Base-by-base conservation (phyloP, 2,797 vertebrate species). In the Pachyuromys duprasi region DNA sequence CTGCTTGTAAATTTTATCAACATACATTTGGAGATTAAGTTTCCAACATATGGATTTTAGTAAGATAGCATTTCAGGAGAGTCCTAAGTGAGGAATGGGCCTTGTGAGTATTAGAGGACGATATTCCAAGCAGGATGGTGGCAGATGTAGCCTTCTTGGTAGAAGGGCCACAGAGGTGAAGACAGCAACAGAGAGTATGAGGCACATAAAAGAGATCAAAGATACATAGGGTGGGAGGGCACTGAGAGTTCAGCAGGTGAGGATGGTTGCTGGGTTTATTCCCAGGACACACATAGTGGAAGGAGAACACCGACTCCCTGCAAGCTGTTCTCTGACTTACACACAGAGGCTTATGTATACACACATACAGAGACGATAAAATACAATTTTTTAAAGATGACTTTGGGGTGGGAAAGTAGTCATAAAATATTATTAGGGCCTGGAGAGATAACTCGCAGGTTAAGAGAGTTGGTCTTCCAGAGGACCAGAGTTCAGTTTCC, bases 1-100 rank as follows among this genome's bases (percentile, higher is more conserved):
- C 69, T 13, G 17, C n/a, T 72, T 75, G 5, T 15, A 39, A n/a
- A 65, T 63, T 17, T 24, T 33, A 92, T 84, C 57, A 63, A 20
- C 20, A 8, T 87, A 36, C 79, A 62, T 70, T 70, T 87, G 14
- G 31, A 26, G 53, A 24, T 78, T 28, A 87, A 36, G 14, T 60
- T 93, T 88, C 26, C 55, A 72, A 36, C 36, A 31, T n/a, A n/a
- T n/a, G n/a, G n/a, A n/a, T n/a, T 93, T 75, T 87, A 57, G 53
- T 39, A 49, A 91, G 65, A 82, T 57, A 80, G 39, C 49, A 79
- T 79, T 69, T 92, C 45, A 79, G 80, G 81, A 82, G 74, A 84
- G 15, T 57, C 26, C 57, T 33, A 4, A 79, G 67, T 33, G 28
- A 62, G 22, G 45, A 33, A 20, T 2, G 36, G 67, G 65, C 45